phyloP scores from a whole-genome alignment of 2,888 invertebrate genomes.

The Parnassius smintheus region DNA sequence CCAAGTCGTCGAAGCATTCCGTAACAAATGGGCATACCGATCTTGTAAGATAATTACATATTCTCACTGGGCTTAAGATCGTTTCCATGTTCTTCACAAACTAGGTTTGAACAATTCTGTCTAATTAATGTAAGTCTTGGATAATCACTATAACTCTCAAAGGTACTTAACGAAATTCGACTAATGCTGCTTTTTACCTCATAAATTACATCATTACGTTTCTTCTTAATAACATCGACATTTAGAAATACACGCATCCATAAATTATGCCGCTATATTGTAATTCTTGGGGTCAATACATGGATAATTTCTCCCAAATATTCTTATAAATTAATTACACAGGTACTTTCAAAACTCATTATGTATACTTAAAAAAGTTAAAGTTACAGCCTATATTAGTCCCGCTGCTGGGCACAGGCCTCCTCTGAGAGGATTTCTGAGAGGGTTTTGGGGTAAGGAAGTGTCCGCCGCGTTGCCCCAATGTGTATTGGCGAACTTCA shows the following conservation, averaged over 20 bases:
- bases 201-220: constrained; percentile 28
- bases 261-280: constrained; percentile 28
- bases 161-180: constrained; percentile 13
- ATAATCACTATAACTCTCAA: constrained; percentile 19
- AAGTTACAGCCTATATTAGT: too few relatives aligned
- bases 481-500: too few relatives aligned
- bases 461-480: too few relatives aligned
- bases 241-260: constrained; percentile 22
- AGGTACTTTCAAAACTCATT: too few relatives aligned
- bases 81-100: constrained; percentile 25
- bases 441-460: too few relatives aligned
- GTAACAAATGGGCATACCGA: too few relatives aligned
- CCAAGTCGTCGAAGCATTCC: too few relatives aligned
- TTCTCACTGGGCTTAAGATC: constrained; percentile 17
- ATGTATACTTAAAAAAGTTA: constrained; percentile 3
- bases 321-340: too few relatives aligned
- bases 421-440: too few relatives aligned
- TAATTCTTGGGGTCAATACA: constrained; percentile 22
- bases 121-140: constrained; percentile 20
- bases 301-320: constrained; percentile 16
- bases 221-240: constrained; percentile 19
- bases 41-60: neutral
- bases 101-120: constrained; percentile 15
- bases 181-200: constrained; percentile 15
- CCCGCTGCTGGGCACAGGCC: too few relatives aligned